Conservation (phyloP, 2,797 vertebrate species). For the Oreortyx pictus region DNA sequence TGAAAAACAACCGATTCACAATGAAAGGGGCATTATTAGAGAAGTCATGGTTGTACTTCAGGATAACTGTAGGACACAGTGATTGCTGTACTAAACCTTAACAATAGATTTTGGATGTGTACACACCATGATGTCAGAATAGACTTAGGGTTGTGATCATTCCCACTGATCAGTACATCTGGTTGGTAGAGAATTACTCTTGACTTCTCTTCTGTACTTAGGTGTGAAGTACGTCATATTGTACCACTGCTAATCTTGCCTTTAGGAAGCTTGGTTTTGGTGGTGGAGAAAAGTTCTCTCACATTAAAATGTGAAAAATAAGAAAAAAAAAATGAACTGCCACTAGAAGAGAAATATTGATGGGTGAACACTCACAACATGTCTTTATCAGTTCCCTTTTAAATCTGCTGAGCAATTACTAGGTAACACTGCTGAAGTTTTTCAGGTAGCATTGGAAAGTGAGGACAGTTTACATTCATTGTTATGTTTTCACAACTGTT, state of each 20-base stretch:
- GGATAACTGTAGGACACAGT: neutral
- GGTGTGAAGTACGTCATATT: neutral
- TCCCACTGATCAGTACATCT: neutral
- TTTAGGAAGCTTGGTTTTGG: neutral
- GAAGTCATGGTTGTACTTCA: neutral
- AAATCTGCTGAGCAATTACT: neutral
- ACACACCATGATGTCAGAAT: neutral
- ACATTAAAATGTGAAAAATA: neutral
- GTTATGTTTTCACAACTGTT: neutral
- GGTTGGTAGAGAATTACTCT: neutral
- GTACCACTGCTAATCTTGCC: neutral
- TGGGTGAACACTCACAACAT: neutral
- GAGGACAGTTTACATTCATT: neutral
- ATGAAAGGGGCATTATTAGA: conserved; percentile 56
- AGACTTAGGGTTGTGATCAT: neutral
- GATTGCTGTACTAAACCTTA: neutral
- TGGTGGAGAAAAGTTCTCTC: neutral
- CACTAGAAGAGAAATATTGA: neutral
- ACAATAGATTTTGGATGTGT: neutral
- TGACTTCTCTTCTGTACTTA: neutral
- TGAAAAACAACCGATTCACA: conserved; percentile 39
- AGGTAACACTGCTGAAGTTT: neutral
- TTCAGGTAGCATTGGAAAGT: neutral
- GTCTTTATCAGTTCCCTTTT: neutral
- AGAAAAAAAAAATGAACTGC: neutral